Evolutionary conservation across 2,888 invertebrate genomes (phyloP).

Genomic region (Hydropsyche betteni): DNA sequence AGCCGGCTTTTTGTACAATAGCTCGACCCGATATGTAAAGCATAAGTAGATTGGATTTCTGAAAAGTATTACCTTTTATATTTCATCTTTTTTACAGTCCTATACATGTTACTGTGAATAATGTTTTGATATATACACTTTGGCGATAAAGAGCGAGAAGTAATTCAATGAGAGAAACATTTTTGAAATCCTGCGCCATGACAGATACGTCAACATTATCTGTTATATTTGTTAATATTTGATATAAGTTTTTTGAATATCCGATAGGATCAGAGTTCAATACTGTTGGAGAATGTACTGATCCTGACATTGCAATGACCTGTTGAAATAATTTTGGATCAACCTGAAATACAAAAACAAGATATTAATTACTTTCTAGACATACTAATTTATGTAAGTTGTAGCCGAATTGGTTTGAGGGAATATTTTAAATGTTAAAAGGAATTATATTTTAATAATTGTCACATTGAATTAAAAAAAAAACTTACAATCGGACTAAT

Average conservation of each 20-base stretch:
- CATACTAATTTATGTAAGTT: too few relatives aligned
- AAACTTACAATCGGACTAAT: constrained; percentile 58
- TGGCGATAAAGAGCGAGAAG: constrained; percentile 57
- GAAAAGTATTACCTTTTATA: neutral
- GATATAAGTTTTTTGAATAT: constrained; percentile 57
- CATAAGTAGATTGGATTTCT: too few relatives aligned
- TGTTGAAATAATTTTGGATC: constrained; percentile 61
- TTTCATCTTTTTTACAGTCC: neutral
- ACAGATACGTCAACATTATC: constrained; percentile 54
- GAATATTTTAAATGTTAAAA: too few relatives aligned
- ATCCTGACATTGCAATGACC: constrained; percentile 66
- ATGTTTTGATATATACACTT: constrained; percentile 50
- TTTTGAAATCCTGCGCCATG: constrained; percentile 58
- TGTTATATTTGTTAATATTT: constrained; percentile 57
- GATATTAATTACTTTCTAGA: neutral
- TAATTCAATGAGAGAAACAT: constrained; percentile 57
- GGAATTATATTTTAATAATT: too few relatives aligned
- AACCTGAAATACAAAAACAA: constrained; percentile 49
- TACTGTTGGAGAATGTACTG: constrained; percentile 63
- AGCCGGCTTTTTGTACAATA: constrained; percentile 55
- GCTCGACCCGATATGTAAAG: constrained; percentile 47
- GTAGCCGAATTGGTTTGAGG: too few relatives aligned
- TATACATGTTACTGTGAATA: neutral
- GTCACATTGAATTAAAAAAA: too few relatives aligned
- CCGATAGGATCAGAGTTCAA: constrained; percentile 57